Base-by-base conservation (phyloP, 1,140 invertebrate genomes). In the Halesus radiatus region DNA sequence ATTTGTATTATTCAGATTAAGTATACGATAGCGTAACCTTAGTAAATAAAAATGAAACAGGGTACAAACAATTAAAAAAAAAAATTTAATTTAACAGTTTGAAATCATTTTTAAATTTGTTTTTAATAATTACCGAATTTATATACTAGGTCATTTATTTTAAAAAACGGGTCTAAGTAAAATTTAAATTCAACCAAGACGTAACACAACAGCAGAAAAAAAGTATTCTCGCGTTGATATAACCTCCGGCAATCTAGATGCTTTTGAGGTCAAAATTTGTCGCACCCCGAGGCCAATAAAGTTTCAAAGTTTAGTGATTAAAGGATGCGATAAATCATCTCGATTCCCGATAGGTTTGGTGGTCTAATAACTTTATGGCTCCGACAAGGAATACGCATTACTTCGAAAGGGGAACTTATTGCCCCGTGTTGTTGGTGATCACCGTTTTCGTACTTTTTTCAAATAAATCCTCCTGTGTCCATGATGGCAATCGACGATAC, bases 271-370 rank as follows among this genome's bases (percentile, higher is more conserved):
- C 76, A 72, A 83, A 78, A 83, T 83, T 80, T 79, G 81, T 80
- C 81, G 79, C 76, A 80, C 81, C 81, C 76, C 20, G 50, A 79
- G 81, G 81, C 79, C 81, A 79, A 80, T 80, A 78, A 82, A 80
- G 81, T 76, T 58, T 23, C 70, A 56, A 83, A 83, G 81, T 83
- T 83, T 80, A 76, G 81, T 83, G 81, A 83, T 83, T 83, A 80
- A 82, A 83, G 81, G 81, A 80, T 80, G 58, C 72, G 79, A 83
- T 83, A 83, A 80, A 83, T 83, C 81, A 80, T 80, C 72, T 16
- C 32, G 74, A 76, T 58, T 83, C 81, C 81, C 81, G 73, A 83
- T 80, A 80, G 81, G 79, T 79, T 82, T 80, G 78, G 75, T 72
- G 76, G 78, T 79, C 76, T 83, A 83, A 83, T 83, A 83, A 83